phyloP scores from a whole-genome alignment of 2,113 vertebrate genomes.

The Otus sunia region DNA sequence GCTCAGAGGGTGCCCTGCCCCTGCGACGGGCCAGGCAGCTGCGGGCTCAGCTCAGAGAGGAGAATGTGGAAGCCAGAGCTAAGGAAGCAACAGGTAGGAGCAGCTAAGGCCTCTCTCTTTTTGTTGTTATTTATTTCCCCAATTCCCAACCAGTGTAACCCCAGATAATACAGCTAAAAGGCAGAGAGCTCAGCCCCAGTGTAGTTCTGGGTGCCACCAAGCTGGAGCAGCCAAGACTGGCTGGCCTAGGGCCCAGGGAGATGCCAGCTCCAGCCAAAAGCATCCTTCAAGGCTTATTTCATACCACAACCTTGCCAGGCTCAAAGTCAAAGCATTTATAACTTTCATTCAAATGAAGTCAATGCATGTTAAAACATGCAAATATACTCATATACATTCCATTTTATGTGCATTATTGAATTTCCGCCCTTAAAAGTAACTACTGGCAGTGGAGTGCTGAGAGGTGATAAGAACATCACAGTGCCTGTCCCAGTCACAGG shows the following conservation, averaged over 20 bases:
- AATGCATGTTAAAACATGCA: background rate
- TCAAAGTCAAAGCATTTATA: background rate
- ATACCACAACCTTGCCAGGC: background rate
- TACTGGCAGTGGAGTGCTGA: background rate
- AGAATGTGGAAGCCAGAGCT: background rate
- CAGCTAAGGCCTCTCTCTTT: background rate
- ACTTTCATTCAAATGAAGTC: background rate
- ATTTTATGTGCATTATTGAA: background rate
- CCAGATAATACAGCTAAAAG: background rate
- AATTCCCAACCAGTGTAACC: background rate
- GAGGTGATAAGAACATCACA: background rate
- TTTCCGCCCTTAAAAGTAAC: background rate
- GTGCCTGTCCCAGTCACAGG: background rate
- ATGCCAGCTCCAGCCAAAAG: background rate
- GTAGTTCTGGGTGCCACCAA: background rate
- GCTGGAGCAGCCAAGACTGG: background rate
- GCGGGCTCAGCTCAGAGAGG: rapidly evolving
- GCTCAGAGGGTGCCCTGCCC: background rate
- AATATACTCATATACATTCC: background rate
- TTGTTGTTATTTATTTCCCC: background rate
- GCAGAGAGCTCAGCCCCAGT: background rate
- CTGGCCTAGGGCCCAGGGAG: background rate
- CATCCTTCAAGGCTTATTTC: background rate
- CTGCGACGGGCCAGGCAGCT: background rate
- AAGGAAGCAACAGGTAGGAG: background rate